phyloP scores from a whole-genome alignment of 2,113 vertebrate genomes.

The Ptilonorhynchus violaceus region DNA sequence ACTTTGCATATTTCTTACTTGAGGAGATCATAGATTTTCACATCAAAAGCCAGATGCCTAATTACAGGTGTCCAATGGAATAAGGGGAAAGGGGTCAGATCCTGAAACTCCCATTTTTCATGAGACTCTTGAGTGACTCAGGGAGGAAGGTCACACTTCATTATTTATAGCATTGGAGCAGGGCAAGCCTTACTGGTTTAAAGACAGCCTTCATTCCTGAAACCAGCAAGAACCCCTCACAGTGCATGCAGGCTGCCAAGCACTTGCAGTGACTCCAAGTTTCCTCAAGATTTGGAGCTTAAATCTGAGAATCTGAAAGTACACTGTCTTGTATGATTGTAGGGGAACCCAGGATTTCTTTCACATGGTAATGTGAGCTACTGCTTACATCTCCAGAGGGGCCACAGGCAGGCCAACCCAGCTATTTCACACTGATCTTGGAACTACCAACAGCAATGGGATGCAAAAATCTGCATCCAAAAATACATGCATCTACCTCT shows the following conservation, averaged over 20 bases:
- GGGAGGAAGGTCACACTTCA: not conserved
- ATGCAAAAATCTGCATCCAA: not conserved
- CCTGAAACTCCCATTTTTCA: not conserved
- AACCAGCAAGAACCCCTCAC: fast-evolving
- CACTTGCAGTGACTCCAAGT: not conserved
- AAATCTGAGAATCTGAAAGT: not conserved
- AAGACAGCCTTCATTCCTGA: not conserved
- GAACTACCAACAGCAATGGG: not conserved
- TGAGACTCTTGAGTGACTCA: not conserved
- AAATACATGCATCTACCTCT: not conserved
- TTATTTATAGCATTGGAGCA: not conserved
- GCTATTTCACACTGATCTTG: not conserved
- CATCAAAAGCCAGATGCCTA: not conserved
- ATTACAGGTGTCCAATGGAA: not conserved
- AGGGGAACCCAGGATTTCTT: fast-evolving
- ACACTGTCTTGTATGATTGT: fast-evolving
- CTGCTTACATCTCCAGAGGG: fast-evolving
- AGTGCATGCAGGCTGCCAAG: not conserved
- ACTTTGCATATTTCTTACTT: not conserved
- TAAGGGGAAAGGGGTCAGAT: not conserved
- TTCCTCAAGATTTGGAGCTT: not conserved
- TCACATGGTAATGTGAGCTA: fast-evolving
- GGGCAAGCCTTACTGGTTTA: not conserved
- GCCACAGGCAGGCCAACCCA: not conserved
- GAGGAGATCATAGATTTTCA: not conserved